Evolutionary conservation across 2,888 invertebrate genomes (phyloP).

Genomic region (Cheiracanthium punctorium): DNA sequence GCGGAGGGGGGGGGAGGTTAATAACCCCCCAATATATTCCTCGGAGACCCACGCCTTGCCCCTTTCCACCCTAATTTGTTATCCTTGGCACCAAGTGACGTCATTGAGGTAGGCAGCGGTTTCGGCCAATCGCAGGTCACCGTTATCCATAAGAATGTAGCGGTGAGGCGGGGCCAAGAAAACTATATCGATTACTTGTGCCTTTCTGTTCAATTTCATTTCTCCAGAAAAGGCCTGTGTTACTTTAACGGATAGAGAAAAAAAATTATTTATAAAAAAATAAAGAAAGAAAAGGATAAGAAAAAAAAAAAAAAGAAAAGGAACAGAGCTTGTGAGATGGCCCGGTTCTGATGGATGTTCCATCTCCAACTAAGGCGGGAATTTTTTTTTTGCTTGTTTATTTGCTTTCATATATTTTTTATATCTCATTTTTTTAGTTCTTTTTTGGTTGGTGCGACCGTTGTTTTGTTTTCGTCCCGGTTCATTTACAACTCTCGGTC

Average conservation of each 20-base stretch:
- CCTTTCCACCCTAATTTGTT: conserved; percentile 65
- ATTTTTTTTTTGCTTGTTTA: conserved; percentile 19
- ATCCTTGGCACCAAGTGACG: conserved; percentile 60
- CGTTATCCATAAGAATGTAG: conserved; percentile 62
- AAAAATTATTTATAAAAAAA: no score
- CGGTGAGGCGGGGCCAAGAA: conserved; percentile 56
- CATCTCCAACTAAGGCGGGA: conserved; percentile 40
- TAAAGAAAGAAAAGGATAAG: neutral
- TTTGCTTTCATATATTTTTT: conserved; percentile 19
- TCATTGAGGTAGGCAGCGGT: conserved; percentile 63
- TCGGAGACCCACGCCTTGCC: conserved; percentile 53
- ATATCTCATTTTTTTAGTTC: conserved; percentile 25
- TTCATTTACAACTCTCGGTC: conserved; percentile 57
- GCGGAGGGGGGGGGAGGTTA: conserved; percentile 48
- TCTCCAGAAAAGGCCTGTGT: conserved; percentile 34
- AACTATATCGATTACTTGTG: conserved; percentile 64
- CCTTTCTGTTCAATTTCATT: conserved; percentile 69
- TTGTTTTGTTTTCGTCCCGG: conserved; percentile 54
- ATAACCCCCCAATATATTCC: conserved; percentile 68
- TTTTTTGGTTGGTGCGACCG: conserved; percentile 16
- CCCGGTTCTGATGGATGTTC: conserved; percentile 63
- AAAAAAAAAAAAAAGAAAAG: neutral
- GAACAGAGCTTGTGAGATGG: conserved; percentile 36
- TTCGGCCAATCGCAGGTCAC: conserved; percentile 49
- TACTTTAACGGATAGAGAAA: conserved; percentile 18